A percentile compares a stretch with the other conserved stretches of the same genome.
Evolutionary conservation across 2,113 vertebrate genomes (phyloP).

Genomic region (Thinocorus orbignyianus): DNA sequence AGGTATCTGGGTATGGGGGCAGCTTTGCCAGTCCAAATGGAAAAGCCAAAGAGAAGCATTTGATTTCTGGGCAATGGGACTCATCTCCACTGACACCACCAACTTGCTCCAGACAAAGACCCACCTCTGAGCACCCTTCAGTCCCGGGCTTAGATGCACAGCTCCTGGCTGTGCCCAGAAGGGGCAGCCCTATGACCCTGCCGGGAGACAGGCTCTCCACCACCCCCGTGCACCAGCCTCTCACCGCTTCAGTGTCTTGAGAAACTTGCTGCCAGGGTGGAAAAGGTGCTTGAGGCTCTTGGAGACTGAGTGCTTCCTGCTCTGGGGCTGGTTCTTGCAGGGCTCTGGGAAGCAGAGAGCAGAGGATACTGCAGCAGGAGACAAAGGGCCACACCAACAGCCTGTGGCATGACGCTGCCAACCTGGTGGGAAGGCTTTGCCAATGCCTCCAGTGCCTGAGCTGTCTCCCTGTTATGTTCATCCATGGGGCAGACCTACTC

Average conservation of each 20-base stretch:
- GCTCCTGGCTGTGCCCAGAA: accelerated
- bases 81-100: not conserved
- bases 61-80: not conserved
- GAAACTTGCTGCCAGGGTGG: conserved; percentile 88
- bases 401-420: accelerated
- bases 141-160: accelerated
- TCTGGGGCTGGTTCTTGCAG: conserved; percentile 83
- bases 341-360: conserved; percentile 74
- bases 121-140: not conserved
- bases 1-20: not conserved
- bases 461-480: not conserved
- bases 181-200: accelerated
- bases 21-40: not conserved
- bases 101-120: not conserved
- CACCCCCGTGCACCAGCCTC: not conserved
- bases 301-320: conserved; percentile 89
- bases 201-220: not conserved
- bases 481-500: not conserved
- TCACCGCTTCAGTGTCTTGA: conserved; percentile 90
- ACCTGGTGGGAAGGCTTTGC: not conserved
- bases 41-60: not conserved
- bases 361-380: not conserved
- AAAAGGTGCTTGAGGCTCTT: conserved; percentile 93
- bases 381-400: not conserved
- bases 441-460: not conserved